Percentiles rank a stretch among this genome's conserved stretches.
phyloP scores from a whole-genome alignment of 92 coral and sea anemone species.

The Phenganax marumi region DNA sequence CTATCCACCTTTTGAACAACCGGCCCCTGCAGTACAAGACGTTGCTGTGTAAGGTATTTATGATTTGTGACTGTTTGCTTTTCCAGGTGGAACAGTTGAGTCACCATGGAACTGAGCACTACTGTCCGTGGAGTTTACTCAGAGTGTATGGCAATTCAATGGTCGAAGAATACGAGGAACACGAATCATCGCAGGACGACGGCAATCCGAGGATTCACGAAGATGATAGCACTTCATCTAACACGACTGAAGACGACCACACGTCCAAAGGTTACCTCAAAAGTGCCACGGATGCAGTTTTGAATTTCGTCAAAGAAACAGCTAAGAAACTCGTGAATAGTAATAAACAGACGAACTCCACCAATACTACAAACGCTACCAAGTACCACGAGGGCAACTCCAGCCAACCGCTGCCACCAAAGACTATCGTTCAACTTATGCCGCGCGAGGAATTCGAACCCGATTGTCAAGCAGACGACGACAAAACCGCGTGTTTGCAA shows the following conservation, averaged over 20 bases:
- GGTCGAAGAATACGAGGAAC: constrained; percentile 98
- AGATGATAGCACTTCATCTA: constrained; percentile 25
- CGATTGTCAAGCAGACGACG: constrained; percentile 17
- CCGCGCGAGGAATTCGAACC: constrained; percentile 28
- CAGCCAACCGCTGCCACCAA: constrained; percentile 10
- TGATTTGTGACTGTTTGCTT: neutral
- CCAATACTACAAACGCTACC: constrained; percentile 14
- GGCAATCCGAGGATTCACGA: constrained; percentile 40
- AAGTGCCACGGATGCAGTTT: constrained; percentile 83
- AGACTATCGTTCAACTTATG: constrained; percentile 39
- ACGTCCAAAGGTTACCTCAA: constrained; percentile 56
- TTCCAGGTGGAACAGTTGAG: constrained; percentile 89
- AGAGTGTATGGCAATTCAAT: constrained; percentile 90
- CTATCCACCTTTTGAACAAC: no score
- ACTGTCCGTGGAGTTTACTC: constrained; percentile 89
- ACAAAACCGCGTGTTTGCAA: constrained; percentile 11
- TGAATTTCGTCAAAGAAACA: constrained; percentile 75
- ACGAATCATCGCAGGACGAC: constrained; percentile 77
- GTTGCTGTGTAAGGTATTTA: neutral
- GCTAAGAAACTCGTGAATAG: constrained; percentile 69
- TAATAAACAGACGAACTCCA: neutral
- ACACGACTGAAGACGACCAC: neutral
- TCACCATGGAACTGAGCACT: constrained; percentile 96
- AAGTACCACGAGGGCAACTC: constrained; percentile 4
- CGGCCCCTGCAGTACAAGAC: no score